A percentile compares a stretch with the other conserved stretches of the same genome.
Conservation (phyloP, 2,113 vertebrate genomes). For the Speoplatyrhinus poulsoni region DNA sequence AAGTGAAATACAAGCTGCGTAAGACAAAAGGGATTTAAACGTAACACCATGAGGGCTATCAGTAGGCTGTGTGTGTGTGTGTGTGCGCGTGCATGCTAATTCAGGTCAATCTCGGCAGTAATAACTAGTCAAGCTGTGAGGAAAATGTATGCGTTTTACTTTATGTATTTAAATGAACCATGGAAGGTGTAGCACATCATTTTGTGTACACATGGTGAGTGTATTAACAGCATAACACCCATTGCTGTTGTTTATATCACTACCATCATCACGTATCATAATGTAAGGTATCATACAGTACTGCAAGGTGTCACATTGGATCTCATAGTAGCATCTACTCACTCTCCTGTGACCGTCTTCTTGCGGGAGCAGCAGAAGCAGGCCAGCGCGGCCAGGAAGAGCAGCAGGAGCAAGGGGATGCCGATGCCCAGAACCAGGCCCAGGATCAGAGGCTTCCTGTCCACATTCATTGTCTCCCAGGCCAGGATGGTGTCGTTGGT, state of each 20-base stretch:
- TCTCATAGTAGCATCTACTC: slow-evolving; percentile 46
- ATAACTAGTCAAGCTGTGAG: not conserved
- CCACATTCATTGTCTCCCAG: not conserved
- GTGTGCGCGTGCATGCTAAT: not conserved
- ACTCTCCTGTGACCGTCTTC: slow-evolving; percentile 75
- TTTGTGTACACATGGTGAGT: too few species aligned
- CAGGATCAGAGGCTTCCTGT: slow-evolving; percentile 65
- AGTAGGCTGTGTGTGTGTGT: slow-evolving; percentile 31
- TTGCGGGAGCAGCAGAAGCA: slow-evolving; percentile 72
- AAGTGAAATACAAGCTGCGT: slow-evolving; percentile 41
- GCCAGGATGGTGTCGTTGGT: slow-evolving; percentile 25
- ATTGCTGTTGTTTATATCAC: too few species aligned
- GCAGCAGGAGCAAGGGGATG: slow-evolving; percentile 76
- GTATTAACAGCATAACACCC: too few species aligned
- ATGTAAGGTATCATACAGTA: too few species aligned
- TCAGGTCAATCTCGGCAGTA: not conserved
- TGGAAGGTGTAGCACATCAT: too few species aligned
- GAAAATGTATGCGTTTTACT: too few species aligned
- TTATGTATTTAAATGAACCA: too few species aligned
- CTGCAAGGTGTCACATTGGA: too few species aligned
- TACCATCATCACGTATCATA: too few species aligned
- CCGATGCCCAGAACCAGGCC: slow-evolving; percentile 80
- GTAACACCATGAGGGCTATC: slow-evolving; percentile 28
- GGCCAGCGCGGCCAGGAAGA: slow-evolving; percentile 69
- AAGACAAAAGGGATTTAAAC: slow-evolving; percentile 40